Conservation (phyloP, 2,797 vertebrate species). For the Carapus acus region DNA sequence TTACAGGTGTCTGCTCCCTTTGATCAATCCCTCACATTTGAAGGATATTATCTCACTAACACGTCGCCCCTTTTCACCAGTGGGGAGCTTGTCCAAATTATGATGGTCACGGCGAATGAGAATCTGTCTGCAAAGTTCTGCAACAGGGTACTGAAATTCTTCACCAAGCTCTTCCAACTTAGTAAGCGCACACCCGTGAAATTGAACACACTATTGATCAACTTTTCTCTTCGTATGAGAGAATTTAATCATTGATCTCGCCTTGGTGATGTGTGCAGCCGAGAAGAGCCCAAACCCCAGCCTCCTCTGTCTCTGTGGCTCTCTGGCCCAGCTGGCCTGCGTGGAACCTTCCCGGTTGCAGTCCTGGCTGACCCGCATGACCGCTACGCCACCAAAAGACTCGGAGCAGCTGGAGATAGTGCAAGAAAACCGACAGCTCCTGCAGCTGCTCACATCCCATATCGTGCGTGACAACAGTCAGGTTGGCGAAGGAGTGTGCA, state of each 20-base stretch:
- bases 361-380: constrained; percentile 96
- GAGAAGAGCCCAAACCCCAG: constrained; percentile 98
- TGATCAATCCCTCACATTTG: background rate
- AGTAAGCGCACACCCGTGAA: constrained; percentile 75
- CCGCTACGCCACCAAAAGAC: constrained; percentile 88
- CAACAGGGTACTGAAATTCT: constrained; percentile 96
- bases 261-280: constrained; percentile 68
- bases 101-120: constrained; percentile 98
- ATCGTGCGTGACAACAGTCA: constrained; percentile 98
- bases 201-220: no score
- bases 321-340: constrained; percentile 92
- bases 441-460: constrained; percentile 91
- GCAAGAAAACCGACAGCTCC: constrained; percentile 95
- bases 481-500: constrained; percentile 98
- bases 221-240: background rate
- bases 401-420: constrained; percentile 91
- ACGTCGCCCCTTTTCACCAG: constrained; percentile 66
- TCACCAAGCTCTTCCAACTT: constrained; percentile 98
- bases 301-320: constrained; percentile 88
- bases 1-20: constrained; percentile 75
- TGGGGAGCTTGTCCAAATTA: constrained; percentile 96
- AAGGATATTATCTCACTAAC: background rate
- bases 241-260: background rate
- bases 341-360: constrained; percentile 88
- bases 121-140: constrained; percentile 96